Evolutionary conservation across 2,113 vertebrate genomes (phyloP).

Genomic region (Prionailurus viverrinus): DNA sequence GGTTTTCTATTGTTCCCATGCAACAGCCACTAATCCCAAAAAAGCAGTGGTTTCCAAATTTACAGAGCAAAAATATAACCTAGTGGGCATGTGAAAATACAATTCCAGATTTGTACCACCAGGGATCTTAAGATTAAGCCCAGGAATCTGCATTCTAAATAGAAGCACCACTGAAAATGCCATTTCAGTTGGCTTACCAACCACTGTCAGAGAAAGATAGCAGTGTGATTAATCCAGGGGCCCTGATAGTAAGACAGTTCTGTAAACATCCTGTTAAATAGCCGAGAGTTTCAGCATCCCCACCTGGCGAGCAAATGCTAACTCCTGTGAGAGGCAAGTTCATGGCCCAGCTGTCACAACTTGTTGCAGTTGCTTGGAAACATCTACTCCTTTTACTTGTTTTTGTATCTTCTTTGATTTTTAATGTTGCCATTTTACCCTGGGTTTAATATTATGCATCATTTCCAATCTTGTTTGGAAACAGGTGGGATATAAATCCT

Average conservation of each 20-base stretch:
- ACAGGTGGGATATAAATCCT: conserved; percentile 34
- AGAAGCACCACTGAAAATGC: background rate
- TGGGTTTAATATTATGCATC: conserved; percentile 35
- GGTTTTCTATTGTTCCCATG: background rate
- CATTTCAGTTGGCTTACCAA: background rate
- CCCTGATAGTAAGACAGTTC: conserved; percentile 1
- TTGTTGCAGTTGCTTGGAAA: conserved; percentile 34
- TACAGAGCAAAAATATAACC: background rate
- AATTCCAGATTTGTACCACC: background rate
- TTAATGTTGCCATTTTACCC: conserved; percentile 30
- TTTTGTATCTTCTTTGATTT: conserved; percentile 52
- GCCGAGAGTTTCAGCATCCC: background rate
- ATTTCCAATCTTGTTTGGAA: conserved; percentile 63
- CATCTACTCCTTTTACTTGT: conserved; percentile 35
- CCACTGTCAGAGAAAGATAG: conserved; percentile 37
- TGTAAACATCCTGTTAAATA: background rate
- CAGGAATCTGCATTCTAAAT: conserved; percentile 35
- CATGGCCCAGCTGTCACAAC: background rate
- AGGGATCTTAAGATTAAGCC: background rate
- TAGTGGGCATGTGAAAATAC: background rate
- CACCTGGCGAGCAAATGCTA: conserved; percentile 14
- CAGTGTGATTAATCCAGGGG: background rate
- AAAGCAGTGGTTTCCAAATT: conserved; percentile 17
- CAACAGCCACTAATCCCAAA: background rate
- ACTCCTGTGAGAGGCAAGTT: conserved; percentile 27